A percentile compares a stretch with the other conserved stretches of the same genome.
phyloP scores from a whole-genome alignment of 2,797 vertebrate species.

The Emys orbicularis region DNA sequence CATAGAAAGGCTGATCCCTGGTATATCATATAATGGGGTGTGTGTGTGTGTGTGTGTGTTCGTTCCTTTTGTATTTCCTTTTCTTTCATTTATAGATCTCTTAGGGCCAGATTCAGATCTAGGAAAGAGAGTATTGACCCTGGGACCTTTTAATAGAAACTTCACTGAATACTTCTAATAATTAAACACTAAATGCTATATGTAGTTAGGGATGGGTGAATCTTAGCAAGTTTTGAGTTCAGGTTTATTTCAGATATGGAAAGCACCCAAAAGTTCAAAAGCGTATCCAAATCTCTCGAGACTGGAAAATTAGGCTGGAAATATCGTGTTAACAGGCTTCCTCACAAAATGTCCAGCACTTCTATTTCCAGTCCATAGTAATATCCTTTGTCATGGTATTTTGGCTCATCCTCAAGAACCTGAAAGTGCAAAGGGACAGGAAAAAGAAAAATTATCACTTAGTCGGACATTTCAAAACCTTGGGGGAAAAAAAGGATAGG shows the following conservation, averaged over 20 bases:
- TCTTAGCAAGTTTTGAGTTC: not conserved
- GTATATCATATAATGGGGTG: accelerated
- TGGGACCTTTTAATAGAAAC: not conserved
- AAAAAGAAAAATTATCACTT: not conserved
- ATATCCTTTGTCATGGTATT: not conserved
- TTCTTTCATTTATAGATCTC: not conserved
- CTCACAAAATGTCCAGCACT: not conserved
- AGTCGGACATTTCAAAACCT: not conserved
- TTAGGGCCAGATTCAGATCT: not conserved
- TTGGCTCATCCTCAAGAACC: not conserved
- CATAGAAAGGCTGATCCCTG: not conserved
- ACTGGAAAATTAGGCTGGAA: not conserved
- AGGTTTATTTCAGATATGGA: not conserved
- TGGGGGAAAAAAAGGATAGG: not conserved
- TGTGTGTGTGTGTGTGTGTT: not conserved
- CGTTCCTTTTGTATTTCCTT: not conserved
- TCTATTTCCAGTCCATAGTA: not conserved
- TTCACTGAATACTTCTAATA: not conserved
- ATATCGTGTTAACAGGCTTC: not conserved
- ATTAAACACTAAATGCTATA: not conserved
- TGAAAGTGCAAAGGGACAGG: not conserved
- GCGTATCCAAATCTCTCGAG: not conserved
- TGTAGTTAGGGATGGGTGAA: not conserved
- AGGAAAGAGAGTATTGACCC: not conserved
- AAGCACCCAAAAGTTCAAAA: not conserved